These are phyloP conservation scores for Gallinago undulata DNA, from an alignment of 2,113 vertebrate genomes.

Conservation along the genomic window DNA sequence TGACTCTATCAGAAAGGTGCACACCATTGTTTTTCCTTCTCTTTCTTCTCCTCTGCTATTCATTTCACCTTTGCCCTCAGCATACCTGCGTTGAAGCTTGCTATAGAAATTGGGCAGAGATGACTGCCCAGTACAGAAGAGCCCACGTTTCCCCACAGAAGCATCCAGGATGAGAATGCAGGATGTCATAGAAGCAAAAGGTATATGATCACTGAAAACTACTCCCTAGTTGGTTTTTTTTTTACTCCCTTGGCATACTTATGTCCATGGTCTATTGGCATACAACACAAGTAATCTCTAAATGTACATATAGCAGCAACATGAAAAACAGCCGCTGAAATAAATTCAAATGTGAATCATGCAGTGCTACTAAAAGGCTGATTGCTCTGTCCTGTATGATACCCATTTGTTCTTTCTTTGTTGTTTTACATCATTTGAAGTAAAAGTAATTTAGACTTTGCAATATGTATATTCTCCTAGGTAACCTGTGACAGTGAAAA, in stretches of 20 bases:
- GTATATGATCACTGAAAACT: neutral
- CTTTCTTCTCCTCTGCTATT: neutral
- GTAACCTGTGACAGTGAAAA: neutral
- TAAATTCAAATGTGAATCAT: neutral
- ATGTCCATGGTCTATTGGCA: neutral
- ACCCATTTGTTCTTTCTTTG: slow-evolving; percentile 13
- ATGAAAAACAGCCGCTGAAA: neutral
- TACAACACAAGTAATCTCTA: neutral
- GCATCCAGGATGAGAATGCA: neutral
- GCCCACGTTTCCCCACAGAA: neutral
- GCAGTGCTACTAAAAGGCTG: neutral
- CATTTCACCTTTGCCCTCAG: neutral
- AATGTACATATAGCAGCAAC: neutral
- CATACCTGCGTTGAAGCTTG: neutral
- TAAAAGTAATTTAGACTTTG: slow-evolving; percentile 12
- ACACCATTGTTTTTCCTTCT: neutral
- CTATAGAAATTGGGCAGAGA: neutral
- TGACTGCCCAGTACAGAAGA: neutral
- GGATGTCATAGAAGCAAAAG: neutral
- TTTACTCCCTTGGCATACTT: neutral
- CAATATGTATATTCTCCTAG: neutral
- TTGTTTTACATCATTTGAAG: slow-evolving; percentile 26
- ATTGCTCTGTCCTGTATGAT: neutral
- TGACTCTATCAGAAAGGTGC: neutral
- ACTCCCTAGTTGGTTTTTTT: neutral